These are phyloP conservation scores for Scaptomyza graminum DNA, from an alignment of 1,140 invertebrate species.

Conservation along the genomic window DNA sequence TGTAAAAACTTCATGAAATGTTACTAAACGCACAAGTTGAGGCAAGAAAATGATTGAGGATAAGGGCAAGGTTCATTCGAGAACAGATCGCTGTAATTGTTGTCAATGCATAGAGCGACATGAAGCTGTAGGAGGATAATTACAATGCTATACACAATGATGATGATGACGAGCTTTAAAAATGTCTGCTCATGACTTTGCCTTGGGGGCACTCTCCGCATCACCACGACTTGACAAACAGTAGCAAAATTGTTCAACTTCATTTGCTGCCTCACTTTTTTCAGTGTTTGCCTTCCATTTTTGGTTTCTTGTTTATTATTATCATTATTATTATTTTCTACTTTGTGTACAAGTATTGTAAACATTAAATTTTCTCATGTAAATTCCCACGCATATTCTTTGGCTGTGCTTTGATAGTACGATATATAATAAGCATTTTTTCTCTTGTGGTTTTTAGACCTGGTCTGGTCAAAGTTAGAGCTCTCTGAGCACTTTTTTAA, in stretches of 20 bases:
- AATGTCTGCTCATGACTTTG: slow-evolving; percentile 54
- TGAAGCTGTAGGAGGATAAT: slow-evolving; percentile 15
- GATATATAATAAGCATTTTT: slow-evolving; percentile 56
- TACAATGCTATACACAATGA: slow-evolving; percentile 29
- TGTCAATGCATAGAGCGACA: slow-evolving; percentile 11
- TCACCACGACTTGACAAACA: slow-evolving; percentile 59
- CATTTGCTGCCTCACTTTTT: slow-evolving; percentile 56
- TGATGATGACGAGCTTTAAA: slow-evolving; percentile 62
- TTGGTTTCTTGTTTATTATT: slow-evolving; percentile 18
- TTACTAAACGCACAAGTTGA: slow-evolving; percentile 51
- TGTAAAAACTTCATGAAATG: slow-evolving; percentile 50
- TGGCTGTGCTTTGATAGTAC: slow-evolving; percentile 44
- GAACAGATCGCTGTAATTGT: slow-evolving; percentile 31
- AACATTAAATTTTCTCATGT: slow-evolving; percentile 66
- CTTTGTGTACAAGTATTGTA: slow-evolving; percentile 46
- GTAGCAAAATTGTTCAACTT: slow-evolving; percentile 75
- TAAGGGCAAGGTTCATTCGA: slow-evolving; percentile 10
- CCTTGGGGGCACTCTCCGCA: slow-evolving; percentile 38
- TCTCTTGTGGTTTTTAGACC: slow-evolving; percentile 48
- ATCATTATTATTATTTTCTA: slow-evolving; percentile 40
- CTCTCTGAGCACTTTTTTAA: background rate
- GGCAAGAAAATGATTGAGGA: slow-evolving; percentile 29
- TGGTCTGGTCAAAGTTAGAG: slow-evolving; percentile 19
- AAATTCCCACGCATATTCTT: slow-evolving; percentile 74
- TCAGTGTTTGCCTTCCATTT: slow-evolving; percentile 39